Evolutionary conservation across 2,888 invertebrate species (phyloP).

Genomic region (Agonopterix alstromeriana): DNA sequence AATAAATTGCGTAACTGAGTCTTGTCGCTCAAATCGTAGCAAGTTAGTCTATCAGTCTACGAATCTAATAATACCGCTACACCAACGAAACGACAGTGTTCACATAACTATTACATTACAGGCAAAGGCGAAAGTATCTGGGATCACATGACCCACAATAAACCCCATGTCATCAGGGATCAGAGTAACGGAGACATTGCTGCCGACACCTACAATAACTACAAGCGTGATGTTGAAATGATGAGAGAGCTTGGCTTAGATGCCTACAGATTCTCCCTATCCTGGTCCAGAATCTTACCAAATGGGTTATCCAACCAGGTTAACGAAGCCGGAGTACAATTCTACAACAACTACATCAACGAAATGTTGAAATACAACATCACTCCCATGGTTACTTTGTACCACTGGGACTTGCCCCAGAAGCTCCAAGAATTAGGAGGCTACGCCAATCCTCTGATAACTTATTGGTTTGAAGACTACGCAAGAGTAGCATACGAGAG

Average conservation of each 20-base stretch:
- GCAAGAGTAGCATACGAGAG: constrained; percentile 44
- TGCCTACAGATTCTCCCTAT: constrained; percentile 71
- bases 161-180: constrained; percentile 22
- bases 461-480: constrained; percentile 60
- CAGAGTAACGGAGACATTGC: constrained; percentile 68
- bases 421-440: constrained; percentile 71
- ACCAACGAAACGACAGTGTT: no score
- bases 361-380: constrained; percentile 76
- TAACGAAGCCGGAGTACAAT: constrained; percentile 77
- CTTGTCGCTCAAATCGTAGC: no score
- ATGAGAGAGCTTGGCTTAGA: constrained; percentile 51
- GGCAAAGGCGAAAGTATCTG: constrained; percentile 33
- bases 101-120: constrained; percentile 7
- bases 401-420: constrained; percentile 70
- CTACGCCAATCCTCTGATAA: constrained; percentile 45
- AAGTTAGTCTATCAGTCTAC: no score
- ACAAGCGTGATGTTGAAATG: constrained; percentile 65
- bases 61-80: no score
- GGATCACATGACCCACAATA: constrained; percentile 29
- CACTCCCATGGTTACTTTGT: constrained; percentile 72
- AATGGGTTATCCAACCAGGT: constrained; percentile 61
- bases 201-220: constrained; percentile 75
- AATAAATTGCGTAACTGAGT: no score
- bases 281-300: constrained; percentile 79
- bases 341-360: constrained; percentile 79